Evolutionary conservation across 2,888 invertebrate species (phyloP).

Genomic region (Drosophila mettleri): DNA sequence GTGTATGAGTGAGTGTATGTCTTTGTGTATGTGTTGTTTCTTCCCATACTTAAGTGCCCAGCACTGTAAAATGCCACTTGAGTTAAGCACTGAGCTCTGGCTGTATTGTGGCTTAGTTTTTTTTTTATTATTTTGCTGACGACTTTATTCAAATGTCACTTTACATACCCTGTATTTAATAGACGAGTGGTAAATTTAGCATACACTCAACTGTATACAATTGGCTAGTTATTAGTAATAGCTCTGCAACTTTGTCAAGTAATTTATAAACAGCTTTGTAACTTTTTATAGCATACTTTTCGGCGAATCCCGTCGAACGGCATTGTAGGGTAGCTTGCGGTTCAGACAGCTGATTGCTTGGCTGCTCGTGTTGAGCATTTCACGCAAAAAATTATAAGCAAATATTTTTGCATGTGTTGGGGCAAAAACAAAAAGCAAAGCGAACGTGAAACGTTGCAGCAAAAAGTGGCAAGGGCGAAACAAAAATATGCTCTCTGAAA

Average conservation of each 20-base stretch:
- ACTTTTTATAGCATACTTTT: conserved; percentile 13
- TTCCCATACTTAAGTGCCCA: conserved; percentile 49
- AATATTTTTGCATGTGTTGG: conserved; percentile 39
- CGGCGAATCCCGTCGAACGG: neutral
- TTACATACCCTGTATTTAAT: conserved; percentile 22
- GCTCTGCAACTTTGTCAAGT: too few relatives aligned
- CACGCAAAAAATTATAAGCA: conserved; percentile 37
- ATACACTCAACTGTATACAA: neutral
- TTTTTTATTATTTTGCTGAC: conserved; percentile 22
- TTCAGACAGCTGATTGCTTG: neutral
- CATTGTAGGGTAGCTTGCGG: conserved; percentile 13
- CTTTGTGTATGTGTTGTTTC: conserved; percentile 25
- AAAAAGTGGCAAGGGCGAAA: conserved; percentile 8
- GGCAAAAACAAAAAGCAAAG: conserved; percentile 5
- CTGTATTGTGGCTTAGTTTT: conserved; percentile 35
- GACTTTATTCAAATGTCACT: neutral
- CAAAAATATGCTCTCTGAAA: neutral
- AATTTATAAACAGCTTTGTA: neutral
- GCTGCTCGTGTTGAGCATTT: neutral
- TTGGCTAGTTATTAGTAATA: neutral
- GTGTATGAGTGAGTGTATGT: neutral
- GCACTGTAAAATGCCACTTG: conserved; percentile 59
- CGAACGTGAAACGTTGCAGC: conserved; percentile 19
- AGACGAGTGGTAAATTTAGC: neutral
- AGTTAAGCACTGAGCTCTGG: conserved; percentile 37